phyloP scores from a whole-genome alignment of 2,113 vertebrate genomes.

The Bubo blakistoni region DNA sequence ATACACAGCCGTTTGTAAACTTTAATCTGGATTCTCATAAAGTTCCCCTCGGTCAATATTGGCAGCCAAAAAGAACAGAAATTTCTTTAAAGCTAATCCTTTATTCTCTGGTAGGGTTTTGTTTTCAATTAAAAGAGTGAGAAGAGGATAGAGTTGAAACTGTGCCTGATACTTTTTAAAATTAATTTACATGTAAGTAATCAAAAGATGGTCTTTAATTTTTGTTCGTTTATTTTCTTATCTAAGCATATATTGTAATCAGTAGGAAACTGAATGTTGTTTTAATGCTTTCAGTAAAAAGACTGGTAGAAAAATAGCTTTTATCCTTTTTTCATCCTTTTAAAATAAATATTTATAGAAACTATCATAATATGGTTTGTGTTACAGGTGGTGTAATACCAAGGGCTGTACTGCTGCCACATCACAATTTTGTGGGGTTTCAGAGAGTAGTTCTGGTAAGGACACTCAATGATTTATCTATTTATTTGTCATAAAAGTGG shows the following conservation, averaged over 20 bases:
- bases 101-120: neutral
- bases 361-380: conserved; percentile 64
- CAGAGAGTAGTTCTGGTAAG: conserved; percentile 72
- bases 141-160: neutral
- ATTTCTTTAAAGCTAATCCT: neutral
- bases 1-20: neutral
- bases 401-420: conserved; percentile 64
- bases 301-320: conserved; percentile 26
- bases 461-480: conserved; percentile 65
- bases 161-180: neutral
- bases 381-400: conserved; percentile 70
- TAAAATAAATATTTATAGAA: conserved; percentile 52
- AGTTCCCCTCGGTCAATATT: neutral
- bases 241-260: neutral
- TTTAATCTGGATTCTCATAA: neutral
- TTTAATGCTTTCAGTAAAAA: conserved; percentile 15
- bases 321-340: conserved; percentile 46
- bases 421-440: conserved; percentile 71
- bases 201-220: neutral
- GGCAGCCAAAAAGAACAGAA: neutral
- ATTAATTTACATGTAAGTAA: neutral
- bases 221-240: neutral
- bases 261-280: neutral
- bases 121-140: neutral
- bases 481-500: conserved; percentile 40